Base-by-base conservation (phyloP, 1,140 invertebrate species). In the Drosophila nigromelanica region DNA sequence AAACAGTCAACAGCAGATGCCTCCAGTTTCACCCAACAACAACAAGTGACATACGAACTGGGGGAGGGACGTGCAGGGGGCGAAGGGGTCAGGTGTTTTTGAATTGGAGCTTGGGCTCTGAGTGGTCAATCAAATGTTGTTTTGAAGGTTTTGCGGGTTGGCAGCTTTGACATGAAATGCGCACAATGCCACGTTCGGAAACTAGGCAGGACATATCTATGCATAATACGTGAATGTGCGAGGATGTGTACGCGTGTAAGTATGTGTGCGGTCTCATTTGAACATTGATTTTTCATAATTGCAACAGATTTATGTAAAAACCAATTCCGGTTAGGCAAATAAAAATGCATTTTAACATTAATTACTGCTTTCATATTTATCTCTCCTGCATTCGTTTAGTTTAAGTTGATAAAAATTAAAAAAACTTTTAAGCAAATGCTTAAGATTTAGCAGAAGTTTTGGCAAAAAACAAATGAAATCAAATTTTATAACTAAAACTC, bases 101-200 rank as follows among this genome's bases (percentile, higher is more conserved):
- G 14, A 27, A 5, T 12, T 58, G 18, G 33, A 6, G 6, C 7
- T 33, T 15, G 11, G 39, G 54, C 37, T n/a, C 67, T 80, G 81
- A 86, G 80, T 86, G 80, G 80, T 85, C 81, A 86, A 86, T 85
- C 80, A 85, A 81, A 85, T 77, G 81, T 80, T 86, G 81, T 85
- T 85, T 80, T 86, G 71, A 75, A 78, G 79, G 64, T 78, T 82
- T 83, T 75, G 79, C 52, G 62, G 62, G 62, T 54, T 70, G 79
- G 73, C 69, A 52, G 61, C 63, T 77, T 70, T 61, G 59, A 70
- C 69, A 78, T 45, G 30, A 51, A 60, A 47, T 55, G 51, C n/a
- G 47, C 43, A 47, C 54, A 59, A 59, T 70, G 40, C 51, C 50
- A 43, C 11, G 11, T 43, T 30, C 47, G 2, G 12, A 30, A 48